Conservation (phyloP, 2,797 vertebrate genomes). For the Hirundo rustica region DNA sequence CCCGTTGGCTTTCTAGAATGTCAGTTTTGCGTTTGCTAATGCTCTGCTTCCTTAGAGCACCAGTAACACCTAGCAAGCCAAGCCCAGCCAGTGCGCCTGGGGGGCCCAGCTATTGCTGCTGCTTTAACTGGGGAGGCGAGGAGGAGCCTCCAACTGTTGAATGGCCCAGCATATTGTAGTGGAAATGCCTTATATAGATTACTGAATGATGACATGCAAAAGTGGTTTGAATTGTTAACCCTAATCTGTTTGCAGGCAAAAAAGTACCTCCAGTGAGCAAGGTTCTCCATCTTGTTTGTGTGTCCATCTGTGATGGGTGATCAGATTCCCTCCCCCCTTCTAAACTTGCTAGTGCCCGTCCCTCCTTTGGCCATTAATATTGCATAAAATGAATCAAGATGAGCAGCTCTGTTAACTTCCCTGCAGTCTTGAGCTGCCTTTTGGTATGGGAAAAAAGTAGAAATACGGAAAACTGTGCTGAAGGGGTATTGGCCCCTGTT, state of each 20-base stretch:
- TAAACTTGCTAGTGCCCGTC: slow-evolving; percentile 23
- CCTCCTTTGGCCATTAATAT: not conserved
- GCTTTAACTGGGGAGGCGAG: slow-evolving; percentile 32
- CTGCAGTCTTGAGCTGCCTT: slow-evolving; percentile 23
- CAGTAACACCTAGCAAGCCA: slow-evolving; percentile 53
- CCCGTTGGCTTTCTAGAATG: slow-evolving; percentile 56
- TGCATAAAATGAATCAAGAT: slow-evolving; percentile 29
- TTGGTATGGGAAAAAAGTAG: not conserved
- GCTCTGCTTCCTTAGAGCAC: slow-evolving; percentile 56
- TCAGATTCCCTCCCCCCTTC: not conserved
- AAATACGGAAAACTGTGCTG: not conserved
- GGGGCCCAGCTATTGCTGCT: slow-evolving; percentile 24
- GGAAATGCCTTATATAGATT: slow-evolving; percentile 61
- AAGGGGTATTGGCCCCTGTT: not conserved
- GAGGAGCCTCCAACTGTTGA: slow-evolving; percentile 32
- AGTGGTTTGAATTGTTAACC: slow-evolving; percentile 51
- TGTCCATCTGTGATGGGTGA: slow-evolving; percentile 39
- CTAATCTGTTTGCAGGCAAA: slow-evolving; percentile 56
- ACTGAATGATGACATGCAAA: slow-evolving; percentile 47
- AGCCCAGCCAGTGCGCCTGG: not conserved
- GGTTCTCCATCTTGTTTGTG: slow-evolving; percentile 37
- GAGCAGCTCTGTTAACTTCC: slow-evolving; percentile 15
- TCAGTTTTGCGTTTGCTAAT: slow-evolving; percentile 46
- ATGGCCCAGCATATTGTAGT: slow-evolving; percentile 42
- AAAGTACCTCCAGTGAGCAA: slow-evolving; percentile 52